These are phyloP conservation scores for Colius striatus DNA, from an alignment of 2,113 vertebrate species.

Conservation along the genomic window DNA sequence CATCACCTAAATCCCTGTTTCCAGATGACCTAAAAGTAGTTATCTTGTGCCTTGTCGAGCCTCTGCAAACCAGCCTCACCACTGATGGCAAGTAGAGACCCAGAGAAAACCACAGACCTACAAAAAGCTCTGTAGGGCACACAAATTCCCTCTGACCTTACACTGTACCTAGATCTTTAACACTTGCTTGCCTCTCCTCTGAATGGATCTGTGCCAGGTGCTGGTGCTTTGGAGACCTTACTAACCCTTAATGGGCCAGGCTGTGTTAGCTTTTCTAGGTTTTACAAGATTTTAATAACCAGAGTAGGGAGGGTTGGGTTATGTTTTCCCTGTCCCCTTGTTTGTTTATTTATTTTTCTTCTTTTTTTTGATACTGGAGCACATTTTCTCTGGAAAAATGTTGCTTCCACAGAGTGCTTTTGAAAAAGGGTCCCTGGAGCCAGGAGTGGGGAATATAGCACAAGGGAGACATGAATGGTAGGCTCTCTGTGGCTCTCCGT, in stretches of 20 bases:
- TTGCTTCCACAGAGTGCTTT: neutral
- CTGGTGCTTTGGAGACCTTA: neutral
- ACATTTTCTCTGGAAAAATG: neutral
- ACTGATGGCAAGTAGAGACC: neutral
- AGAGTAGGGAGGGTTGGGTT: neutral
- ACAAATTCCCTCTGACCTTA: neutral
- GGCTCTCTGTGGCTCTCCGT: neutral
- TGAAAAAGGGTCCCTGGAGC: neutral
- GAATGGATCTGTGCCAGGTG: neutral
- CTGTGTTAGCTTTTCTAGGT: neutral
- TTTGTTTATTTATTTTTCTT: neutral
- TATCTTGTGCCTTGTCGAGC: neutral
- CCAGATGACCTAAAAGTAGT: neutral
- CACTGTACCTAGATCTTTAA: neutral
- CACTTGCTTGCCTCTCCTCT: neutral
- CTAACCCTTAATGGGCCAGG: neutral
- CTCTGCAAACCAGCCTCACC: neutral
- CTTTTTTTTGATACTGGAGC: neutral
- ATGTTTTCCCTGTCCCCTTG: neutral
- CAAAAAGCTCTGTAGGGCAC: neutral
- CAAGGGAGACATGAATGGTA: neutral
- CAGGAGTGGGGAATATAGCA: neutral
- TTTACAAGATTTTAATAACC: neutral
- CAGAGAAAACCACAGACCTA: neutral
- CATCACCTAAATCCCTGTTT: neutral